Evolutionary conservation across 2,888 invertebrate genomes (phyloP).

Genomic region (Erannis defoliaria): DNA sequence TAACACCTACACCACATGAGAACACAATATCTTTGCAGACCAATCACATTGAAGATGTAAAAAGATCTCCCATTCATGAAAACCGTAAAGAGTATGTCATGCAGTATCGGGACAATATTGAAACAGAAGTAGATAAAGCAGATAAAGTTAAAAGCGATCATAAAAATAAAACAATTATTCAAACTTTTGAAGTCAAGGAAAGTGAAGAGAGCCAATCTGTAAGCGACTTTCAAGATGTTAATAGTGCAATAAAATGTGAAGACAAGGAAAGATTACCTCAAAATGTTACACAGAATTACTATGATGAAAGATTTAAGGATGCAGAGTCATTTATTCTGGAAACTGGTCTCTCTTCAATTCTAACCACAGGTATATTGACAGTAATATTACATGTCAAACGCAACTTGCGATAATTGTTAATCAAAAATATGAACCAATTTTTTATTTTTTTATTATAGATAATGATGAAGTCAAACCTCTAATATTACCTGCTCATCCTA

Average conservation of each 20-base stretch:
- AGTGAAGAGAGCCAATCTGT: slow-evolving; percentile 56
- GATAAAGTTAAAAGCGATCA: slow-evolving; percentile 36
- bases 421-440: not conserved
- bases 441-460: slow-evolving; percentile 60
- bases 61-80: slow-evolving; percentile 43
- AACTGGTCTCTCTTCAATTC: slow-evolving; percentile 81
- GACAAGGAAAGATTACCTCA: slow-evolving; percentile 64
- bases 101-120: slow-evolving; percentile 24
- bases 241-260: slow-evolving; percentile 57
- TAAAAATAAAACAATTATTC: slow-evolving; percentile 54
- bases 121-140: slow-evolving; percentile 43
- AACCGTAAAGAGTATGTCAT: slow-evolving; percentile 45
- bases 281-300: slow-evolving; percentile 71
- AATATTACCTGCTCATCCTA: slow-evolving; percentile 75
- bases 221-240: slow-evolving; percentile 53
- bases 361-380: slow-evolving; percentile 72
- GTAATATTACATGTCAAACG: not conserved
- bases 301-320: slow-evolving; percentile 91
- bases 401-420: not conserved
- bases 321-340: slow-evolving; percentile 93
- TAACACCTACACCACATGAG: slow-evolving; percentile 43
- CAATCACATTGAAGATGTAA: slow-evolving; percentile 42
- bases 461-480: slow-evolving; percentile 76
- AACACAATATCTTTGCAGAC: slow-evolving; percentile 36
- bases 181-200: slow-evolving; percentile 60